phyloP scores from a whole-genome alignment of 2,888 invertebrate species.

The Drosophila algonquin region DNA sequence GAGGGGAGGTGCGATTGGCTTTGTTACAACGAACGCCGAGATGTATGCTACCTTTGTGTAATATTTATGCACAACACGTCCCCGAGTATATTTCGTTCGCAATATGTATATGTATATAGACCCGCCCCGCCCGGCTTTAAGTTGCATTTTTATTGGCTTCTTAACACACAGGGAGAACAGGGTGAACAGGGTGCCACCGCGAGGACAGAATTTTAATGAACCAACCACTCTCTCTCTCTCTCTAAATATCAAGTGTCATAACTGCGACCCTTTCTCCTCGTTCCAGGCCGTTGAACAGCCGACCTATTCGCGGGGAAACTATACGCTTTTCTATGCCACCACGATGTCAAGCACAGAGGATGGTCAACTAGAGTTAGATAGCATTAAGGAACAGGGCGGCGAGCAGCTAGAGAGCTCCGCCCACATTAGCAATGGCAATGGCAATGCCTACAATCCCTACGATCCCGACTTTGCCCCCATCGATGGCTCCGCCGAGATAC shows the following conservation, averaged over 20 bases:
- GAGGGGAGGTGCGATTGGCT: conserved; percentile 12
- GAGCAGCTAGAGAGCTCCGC: conserved; percentile 13
- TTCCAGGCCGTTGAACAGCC: conserved; percentile 77
- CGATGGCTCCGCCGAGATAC: conserved; percentile 63
- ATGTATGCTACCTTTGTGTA: conserved; percentile 59
- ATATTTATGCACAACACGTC: conserved; percentile 74
- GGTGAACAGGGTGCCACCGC: conserved; percentile 36
- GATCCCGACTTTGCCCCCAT: conserved; percentile 75
- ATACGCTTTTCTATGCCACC: conserved; percentile 83
- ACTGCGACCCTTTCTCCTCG: conserved; percentile 11
- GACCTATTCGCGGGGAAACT: conserved; percentile 83
- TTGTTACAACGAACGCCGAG: conserved; percentile 53
- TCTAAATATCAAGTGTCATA: conserved; percentile 38
- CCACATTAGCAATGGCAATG: conserved; percentile 30
- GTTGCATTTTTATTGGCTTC: conserved; percentile 77
- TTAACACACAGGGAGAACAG: conserved; percentile 38
- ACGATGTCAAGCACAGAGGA: conserved; percentile 74
- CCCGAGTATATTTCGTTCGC: conserved; percentile 59
- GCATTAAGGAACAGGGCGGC: conserved; percentile 57
- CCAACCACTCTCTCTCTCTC: not conserved
- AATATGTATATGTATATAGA: conserved; percentile 39
- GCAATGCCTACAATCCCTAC: conserved; percentile 78
- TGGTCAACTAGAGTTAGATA: conserved; percentile 83
- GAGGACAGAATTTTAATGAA: conserved; percentile 62
- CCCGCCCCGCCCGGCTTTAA: conserved; percentile 59